phyloP scores from a whole-genome alignment of 2,113 vertebrate genomes.

The Semicossyphus pulcher region DNA sequence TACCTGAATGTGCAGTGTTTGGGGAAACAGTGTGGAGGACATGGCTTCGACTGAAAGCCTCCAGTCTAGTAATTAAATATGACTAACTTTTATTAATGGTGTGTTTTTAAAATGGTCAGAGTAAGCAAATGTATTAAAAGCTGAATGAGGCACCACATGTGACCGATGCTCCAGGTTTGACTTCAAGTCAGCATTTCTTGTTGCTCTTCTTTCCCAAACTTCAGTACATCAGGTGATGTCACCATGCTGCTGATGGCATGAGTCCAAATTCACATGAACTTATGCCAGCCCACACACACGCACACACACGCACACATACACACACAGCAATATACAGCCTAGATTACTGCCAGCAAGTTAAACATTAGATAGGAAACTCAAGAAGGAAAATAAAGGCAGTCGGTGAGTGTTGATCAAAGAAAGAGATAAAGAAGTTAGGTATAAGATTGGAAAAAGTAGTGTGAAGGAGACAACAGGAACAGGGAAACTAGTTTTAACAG shows the following conservation, averaged over 20 bases:
- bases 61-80: too few species aligned
- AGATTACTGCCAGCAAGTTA: conserved; percentile 56
- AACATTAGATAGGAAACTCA: conserved; percentile 62
- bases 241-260: conserved; percentile 2
- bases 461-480: not conserved
- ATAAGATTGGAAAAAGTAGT: not conserved
- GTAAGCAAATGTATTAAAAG: not conserved
- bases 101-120: not conserved
- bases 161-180: not conserved
- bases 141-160: not conserved
- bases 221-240: conserved; percentile 35
- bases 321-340: conserved; percentile 17
- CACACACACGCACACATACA: not conserved
- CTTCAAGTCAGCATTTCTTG: conserved; percentile 7
- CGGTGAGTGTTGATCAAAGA: not conserved
- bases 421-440: not conserved
- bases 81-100: too few species aligned
- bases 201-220: not conserved
- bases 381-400: conserved; percentile 14
- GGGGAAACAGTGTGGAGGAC: too few species aligned
- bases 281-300: not conserved
- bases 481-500: not conserved
- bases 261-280: conserved; percentile 12
- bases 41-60: too few species aligned
- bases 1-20: too few species aligned